Percentiles rank a stretch among this genome's conserved stretches.
Evolutionary conservation across 2,113 vertebrate species (phyloP).

Genomic region (Ahaetulla prasina): DNA sequence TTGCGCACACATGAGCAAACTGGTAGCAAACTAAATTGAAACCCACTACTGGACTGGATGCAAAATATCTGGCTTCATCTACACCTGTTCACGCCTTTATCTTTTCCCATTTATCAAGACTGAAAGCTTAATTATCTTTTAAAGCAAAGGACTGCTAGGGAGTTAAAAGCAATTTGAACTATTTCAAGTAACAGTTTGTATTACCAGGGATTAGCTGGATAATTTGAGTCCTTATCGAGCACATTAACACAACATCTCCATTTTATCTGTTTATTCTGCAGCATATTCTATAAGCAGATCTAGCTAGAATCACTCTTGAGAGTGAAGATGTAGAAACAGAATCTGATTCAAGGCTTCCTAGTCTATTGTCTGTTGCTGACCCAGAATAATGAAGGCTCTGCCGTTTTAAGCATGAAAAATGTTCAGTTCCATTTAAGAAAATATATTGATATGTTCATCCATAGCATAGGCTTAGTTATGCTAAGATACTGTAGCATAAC

Average conservation of each 20-base stretch:
- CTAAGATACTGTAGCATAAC: background rate
- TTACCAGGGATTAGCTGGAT: background rate
- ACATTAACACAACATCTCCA: background rate
- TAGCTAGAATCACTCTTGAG: background rate
- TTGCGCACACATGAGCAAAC: too few species aligned
- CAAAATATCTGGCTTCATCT: background rate
- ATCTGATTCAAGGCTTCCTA: background rate
- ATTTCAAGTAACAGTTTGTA: background rate
- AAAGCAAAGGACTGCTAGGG: background rate
- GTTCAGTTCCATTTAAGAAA: background rate
- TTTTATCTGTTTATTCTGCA: background rate
- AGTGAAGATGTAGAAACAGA: background rate
- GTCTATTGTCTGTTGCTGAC: background rate
- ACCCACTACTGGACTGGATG: background rate
- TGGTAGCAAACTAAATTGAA: too few species aligned
- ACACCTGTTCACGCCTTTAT: background rate
- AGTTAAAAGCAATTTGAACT: background rate
- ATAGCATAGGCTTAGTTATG: background rate
- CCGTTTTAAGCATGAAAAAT: background rate
- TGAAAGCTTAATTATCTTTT: background rate
- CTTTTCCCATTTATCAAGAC: background rate
- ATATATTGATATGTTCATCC: background rate
- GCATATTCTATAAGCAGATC: background rate
- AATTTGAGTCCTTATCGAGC: background rate
- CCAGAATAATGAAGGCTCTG: background rate